phyloP scores from a whole-genome alignment of 1,140 invertebrate species.

The Lysiphlebus fabarum region DNA sequence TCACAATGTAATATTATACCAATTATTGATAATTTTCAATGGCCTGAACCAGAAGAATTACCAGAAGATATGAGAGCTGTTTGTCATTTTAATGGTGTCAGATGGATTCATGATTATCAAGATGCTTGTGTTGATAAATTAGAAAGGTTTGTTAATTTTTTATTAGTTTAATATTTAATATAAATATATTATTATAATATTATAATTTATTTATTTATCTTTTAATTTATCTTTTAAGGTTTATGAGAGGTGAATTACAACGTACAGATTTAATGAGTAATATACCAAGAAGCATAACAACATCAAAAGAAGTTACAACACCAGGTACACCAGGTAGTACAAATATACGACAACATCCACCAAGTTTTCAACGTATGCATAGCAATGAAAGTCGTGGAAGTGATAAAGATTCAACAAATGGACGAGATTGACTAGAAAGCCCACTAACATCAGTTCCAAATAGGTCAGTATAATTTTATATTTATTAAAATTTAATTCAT shows the following conservation, averaged over 20 bases:
- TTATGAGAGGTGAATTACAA: constrained; percentile 72
- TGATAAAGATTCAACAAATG: constrained; percentile 63
- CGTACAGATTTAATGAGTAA: constrained; percentile 35
- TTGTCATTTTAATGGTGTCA: constrained; percentile 92
- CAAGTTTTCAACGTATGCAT: constrained; percentile 78
- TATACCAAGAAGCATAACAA: constrained; percentile 39
- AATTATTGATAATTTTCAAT: constrained; percentile 95
- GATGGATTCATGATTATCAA: constrained; percentile 99
- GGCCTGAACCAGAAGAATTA: constrained; percentile 88
- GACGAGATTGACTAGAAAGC: constrained; percentile 71
- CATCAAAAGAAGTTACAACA: constrained; percentile 52
- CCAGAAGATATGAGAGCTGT: constrained; percentile 97
- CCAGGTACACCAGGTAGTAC: constrained; percentile 66
- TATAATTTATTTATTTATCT: constrained; percentile 3
- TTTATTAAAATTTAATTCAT: constrained; percentile 15
- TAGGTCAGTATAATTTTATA: constrained; percentile 33
- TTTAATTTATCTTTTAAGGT: constrained; percentile 56
- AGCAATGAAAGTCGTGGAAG: constrained; percentile 75
- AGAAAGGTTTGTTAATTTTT: constrained; percentile 83
- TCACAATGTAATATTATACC: constrained; percentile 98
- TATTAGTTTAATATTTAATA: constrained; percentile 1
- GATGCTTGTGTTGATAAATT: constrained; percentile 99
- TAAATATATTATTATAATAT: neutral
- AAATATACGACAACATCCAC: constrained; percentile 59
- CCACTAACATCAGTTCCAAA: constrained; percentile 53